Evolutionary conservation across 2,797 vertebrate genomes (phyloP), one percentile per base, ranked within the genome.

Genomic region (Distichodus sexfasciatus): DNA sequence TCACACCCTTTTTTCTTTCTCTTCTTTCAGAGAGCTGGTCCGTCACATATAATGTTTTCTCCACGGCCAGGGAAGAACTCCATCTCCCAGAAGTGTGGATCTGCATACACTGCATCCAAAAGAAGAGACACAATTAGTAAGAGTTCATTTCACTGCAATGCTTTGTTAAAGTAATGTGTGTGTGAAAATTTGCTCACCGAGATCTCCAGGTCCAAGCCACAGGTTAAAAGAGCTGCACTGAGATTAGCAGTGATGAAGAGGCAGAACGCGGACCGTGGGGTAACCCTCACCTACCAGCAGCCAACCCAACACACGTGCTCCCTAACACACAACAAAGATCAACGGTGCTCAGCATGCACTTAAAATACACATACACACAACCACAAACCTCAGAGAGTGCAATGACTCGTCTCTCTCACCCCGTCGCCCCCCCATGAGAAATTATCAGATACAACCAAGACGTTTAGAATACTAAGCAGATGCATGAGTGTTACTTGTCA

Each of bases 221-320:
- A 94, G 78, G 65, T 87, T 89, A 82, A 96, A 88, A 17, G 85
- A 85, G 83, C 91, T 91, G 81, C 96, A 98, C 76, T 93, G 93
- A 79, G 83, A 91, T 72, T 90, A 91, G 81, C 96, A 98, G 21
- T 85, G 87, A 6, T 85, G 83, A 44, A 93, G 87, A 0, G 96
- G 94, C 53, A 87, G 81, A 4, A 96, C 86, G 23, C 89, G 90
- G 46, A 97, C 82, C 0, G 91, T 91, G 2, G 94, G 92, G 44
- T 89, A 88, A 0, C 95, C 95, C 0, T 94, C 93, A 1, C 93
- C 94, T 3, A 96, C 83, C 69, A 92, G 86, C 3, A 98, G 88
- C 74, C 93, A 88, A 40, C 90, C 92, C 41, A 90, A 85, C 75
- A 95, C 86, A 23, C 75, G 76, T 17, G 91, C 88, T 15, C 90